A percentile compares a stretch with the other conserved stretches of the same genome.
These are phyloP conservation scores for Pygocentrus nattereri DNA, from an alignment of 2,797 vertebrate species.

Conservation along the genomic window DNA sequence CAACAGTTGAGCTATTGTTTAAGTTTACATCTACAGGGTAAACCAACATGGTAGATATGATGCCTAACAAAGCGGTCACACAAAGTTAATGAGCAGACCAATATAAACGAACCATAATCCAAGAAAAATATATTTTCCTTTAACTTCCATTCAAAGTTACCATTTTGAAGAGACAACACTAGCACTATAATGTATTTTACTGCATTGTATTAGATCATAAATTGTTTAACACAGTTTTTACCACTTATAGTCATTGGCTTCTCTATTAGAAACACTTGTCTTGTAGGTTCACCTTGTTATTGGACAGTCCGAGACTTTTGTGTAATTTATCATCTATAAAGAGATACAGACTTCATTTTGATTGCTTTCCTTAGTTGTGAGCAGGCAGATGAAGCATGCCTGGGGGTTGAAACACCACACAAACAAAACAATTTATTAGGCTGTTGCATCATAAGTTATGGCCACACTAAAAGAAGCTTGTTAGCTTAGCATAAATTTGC, in stretches of 20 bases:
- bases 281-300: neutral
- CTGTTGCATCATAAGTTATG: neutral
- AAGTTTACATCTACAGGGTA: too few relatives aligned
- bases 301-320: neutral
- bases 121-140: too few relatives aligned
- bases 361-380: neutral
- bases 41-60: too few relatives aligned
- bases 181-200: neutral
- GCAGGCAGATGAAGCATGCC: neutral
- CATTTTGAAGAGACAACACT: too few relatives aligned
- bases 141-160: too few relatives aligned
- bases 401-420: neutral
- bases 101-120: too few relatives aligned
- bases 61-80: too few relatives aligned
- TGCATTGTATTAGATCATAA: neutral
- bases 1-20: too few relatives aligned
- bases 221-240: too few relatives aligned
- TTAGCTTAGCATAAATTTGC: constrained; percentile 1
- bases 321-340: neutral
- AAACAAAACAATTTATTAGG: neutral
- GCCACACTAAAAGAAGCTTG: neutral
- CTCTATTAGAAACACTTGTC: too few relatives aligned
- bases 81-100: too few relatives aligned
- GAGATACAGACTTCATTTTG: neutral
- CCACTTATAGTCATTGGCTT: too few relatives aligned